phyloP scores from a whole-genome alignment of 2,797 vertebrate genomes.

The Scyliorhinus canicula region DNA sequence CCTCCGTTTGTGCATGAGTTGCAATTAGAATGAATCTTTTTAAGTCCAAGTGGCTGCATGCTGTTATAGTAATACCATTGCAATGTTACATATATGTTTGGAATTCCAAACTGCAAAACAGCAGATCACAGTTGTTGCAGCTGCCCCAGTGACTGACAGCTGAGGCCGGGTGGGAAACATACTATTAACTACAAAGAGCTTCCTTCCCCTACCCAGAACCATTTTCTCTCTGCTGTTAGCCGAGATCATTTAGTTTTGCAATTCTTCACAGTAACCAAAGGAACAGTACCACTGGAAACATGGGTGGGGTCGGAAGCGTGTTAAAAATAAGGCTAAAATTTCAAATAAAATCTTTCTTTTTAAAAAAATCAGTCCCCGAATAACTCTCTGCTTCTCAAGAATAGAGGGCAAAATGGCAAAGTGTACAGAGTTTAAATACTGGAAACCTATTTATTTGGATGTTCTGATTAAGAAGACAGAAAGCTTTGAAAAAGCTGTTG shows the following conservation, averaged over 20 bases:
- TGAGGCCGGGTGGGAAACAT: neutral
- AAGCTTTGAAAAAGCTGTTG: neutral
- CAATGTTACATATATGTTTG: slow-evolving; percentile 21
- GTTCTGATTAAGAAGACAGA: neutral
- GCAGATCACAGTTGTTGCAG: slow-evolving; percentile 38
- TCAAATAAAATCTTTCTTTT: neutral
- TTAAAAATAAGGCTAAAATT: no score
- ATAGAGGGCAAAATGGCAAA: neutral
- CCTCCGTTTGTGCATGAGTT: neutral
- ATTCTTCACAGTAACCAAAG: neutral
- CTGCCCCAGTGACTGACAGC: slow-evolving; percentile 33
- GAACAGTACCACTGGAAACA: neutral
- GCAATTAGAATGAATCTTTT: slow-evolving; percentile 29
- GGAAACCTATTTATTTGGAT: neutral
- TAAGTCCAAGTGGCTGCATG: neutral
- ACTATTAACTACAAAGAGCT: neutral
- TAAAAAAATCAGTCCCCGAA: neutral
- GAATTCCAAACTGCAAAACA: slow-evolving; percentile 7
- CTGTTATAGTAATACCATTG: slow-evolving; percentile 16
- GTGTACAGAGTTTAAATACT: neutral
- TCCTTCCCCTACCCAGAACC: neutral
- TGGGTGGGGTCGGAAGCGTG: neutral
- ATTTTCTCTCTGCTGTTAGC: neutral
- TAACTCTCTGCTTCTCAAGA: neutral
- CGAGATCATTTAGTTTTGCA: neutral